Percentiles rank a stretch among this genome's conserved stretches.
Conservation (phyloP, 2,113 vertebrate genomes). For the Nycticorax nycticorax region DNA sequence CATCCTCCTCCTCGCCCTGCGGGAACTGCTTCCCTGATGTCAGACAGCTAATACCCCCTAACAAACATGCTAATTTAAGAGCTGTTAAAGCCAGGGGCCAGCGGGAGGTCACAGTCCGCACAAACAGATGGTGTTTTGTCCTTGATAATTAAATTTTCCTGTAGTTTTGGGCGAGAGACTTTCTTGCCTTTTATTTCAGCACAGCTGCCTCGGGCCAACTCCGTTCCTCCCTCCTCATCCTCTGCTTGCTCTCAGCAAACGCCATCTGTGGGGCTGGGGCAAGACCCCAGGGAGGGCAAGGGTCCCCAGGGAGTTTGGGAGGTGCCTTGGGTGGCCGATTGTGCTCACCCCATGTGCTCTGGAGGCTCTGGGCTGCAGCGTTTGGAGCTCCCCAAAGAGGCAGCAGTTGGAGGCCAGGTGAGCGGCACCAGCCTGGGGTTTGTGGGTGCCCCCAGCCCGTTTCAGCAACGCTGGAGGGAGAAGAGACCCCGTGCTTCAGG, state of each 20-base stretch:
- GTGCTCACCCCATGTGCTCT: fast-evolving
- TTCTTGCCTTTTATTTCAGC: neutral
- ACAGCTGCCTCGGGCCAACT: neutral
- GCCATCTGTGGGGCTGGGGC: fast-evolving
- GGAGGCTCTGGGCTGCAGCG: neutral
- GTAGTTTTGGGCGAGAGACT: neutral
- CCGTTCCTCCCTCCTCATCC: neutral
- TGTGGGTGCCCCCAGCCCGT: fast-evolving
- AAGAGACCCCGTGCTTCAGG: fast-evolving
- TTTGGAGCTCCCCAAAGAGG: fast-evolving
- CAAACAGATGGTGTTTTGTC: conserved; percentile 64
- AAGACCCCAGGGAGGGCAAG: fast-evolving
- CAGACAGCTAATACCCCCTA: neutral
- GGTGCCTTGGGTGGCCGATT: neutral
- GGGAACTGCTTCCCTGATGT: neutral
- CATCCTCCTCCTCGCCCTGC: fast-evolving
- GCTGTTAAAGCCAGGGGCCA: neutral
- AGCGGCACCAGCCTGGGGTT: neutral
- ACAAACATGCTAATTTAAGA: conserved; percentile 29
- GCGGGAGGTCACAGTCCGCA: neutral
- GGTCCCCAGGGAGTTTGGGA: fast-evolving
- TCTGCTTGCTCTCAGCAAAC: neutral
- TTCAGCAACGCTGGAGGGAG: neutral
- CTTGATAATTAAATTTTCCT: conserved; percentile 51
- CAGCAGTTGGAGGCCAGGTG: neutral